Evolutionary conservation across 2,797 vertebrate species (phyloP).

Genomic region (Aulostomus chinensis): DNA sequence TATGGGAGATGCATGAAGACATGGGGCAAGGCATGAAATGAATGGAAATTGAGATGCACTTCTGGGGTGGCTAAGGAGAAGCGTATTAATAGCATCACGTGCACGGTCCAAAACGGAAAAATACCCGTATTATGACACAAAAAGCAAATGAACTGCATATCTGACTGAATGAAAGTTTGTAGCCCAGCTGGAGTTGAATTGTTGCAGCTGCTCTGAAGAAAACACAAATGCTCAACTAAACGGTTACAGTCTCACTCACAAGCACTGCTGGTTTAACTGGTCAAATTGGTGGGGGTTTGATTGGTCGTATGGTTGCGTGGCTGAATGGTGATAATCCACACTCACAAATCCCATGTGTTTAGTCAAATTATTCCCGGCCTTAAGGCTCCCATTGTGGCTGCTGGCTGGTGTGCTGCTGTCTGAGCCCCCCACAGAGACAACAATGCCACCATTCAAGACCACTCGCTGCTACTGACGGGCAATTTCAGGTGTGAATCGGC

Average conservation of each 20-base stretch:
- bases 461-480: conserved; percentile 59
- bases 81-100: conserved; percentile 30
- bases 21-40: conserved; percentile 54
- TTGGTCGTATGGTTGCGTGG: conserved; percentile 58
- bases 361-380: conserved; percentile 79
- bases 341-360: conserved; percentile 74
- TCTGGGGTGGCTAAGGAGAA: conserved; percentile 46
- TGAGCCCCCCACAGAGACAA: conserved; percentile 71
- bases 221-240: conserved; percentile 11
- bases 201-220: conserved; percentile 19
- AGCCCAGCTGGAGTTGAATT: conserved; percentile 25
- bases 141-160: background rate
- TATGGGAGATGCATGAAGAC: conserved; percentile 28
- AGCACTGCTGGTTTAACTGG: conserved; percentile 51
- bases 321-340: conserved; percentile 72
- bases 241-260: conserved; percentile 24
- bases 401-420: conserved; percentile 67
- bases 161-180: conserved; percentile 13
- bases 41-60: conserved; percentile 68
- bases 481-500: conserved; percentile 81
- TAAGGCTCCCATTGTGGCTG: conserved; percentile 73
- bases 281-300: conserved; percentile 53
- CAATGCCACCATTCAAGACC: conserved; percentile 78
- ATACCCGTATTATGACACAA: conserved; percentile 6
- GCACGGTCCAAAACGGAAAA: no score